Evolutionary conservation across 2,797 vertebrate genomes (phyloP).

Genomic region (Anabacerthia variegaticeps): DNA sequence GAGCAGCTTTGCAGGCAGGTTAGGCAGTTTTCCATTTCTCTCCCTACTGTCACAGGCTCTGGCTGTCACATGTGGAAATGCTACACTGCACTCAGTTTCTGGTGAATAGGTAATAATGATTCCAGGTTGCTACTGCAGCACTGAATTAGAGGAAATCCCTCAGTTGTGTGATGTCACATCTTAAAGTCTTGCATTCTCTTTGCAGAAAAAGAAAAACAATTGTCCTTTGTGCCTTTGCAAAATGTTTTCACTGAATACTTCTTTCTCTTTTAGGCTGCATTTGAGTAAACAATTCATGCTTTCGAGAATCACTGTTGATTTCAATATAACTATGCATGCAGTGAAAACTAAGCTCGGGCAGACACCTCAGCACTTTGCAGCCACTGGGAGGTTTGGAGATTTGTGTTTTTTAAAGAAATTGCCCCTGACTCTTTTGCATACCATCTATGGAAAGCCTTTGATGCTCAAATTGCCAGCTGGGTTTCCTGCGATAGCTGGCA

Average conservation of each 20-base stretch:
- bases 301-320: not conserved
- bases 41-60: not conserved
- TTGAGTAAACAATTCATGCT: not conserved
- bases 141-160: not conserved
- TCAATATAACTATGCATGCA: not conserved
- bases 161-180: not conserved
- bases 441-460: not conserved
- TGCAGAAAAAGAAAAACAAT: not conserved
- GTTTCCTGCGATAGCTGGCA: not conserved
- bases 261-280: not conserved
- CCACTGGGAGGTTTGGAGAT: not conserved
- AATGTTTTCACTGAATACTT: not conserved
- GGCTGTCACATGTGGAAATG: accelerated
- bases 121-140: not conserved
- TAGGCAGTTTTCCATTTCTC: not conserved
- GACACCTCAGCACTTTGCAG: not conserved
- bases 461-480: not conserved
- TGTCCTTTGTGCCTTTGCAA: not conserved
- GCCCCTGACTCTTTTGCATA: not conserved
- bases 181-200: not conserved
- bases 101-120: accelerated
- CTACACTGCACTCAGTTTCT: not conserved
- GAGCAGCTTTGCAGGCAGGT: not conserved
- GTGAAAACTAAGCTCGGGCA: not conserved
- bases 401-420: not conserved